Evolutionary conservation across 2,888 invertebrate species (phyloP), one percentile per base, ranked within the genome.

Genomic region (Eupeodes latifasciatus): DNA sequence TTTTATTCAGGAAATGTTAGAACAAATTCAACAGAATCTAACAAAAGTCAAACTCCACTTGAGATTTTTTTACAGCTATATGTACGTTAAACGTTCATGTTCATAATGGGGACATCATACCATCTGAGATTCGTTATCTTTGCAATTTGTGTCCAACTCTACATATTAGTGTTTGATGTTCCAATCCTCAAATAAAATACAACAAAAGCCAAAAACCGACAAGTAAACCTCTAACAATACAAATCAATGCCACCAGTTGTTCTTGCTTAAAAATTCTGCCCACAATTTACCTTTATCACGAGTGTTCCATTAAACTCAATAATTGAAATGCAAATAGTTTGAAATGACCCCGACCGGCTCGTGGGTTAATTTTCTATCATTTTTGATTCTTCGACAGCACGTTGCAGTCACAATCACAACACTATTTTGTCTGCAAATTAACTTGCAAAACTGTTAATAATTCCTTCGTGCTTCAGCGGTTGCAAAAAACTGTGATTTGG

Each of bases 311-410:
- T 81, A 74, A 40, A 55, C 19, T 62, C 53, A 84, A 79, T 84
- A 84, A 79, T 84, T 84, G 61, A 84, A 84, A 19, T 79, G 83
- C 55, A 84, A 84, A 84, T 59, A 84, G 47, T 74, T 53, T 36
- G 12, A 83, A 78, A 67, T 67, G 49, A 67, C 82, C 69, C 71
- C 67, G 1, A 62, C 71, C 53, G 1, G 27, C 27, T 72, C 47
- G 12, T 34, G 57, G 12, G 57, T 4, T 49, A 7, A 2, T 27
- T 14, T 66, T 3, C n/a, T 64, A 10, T 27, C 12, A 57, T 27
- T 57, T 2, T 27, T 11, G 12, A 12, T 59, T 59, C 57, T 27
- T 57, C 55, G 55, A 57, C 11, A 57, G 44, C 44, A 19, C 47
- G 44, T 44, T 44, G 44, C 12, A 1, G 47, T 27, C 66, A 27